These are phyloP conservation scores for Colossoma macropomum DNA, from an alignment of 2,113 vertebrate genomes.

Conservation along the genomic window DNA sequence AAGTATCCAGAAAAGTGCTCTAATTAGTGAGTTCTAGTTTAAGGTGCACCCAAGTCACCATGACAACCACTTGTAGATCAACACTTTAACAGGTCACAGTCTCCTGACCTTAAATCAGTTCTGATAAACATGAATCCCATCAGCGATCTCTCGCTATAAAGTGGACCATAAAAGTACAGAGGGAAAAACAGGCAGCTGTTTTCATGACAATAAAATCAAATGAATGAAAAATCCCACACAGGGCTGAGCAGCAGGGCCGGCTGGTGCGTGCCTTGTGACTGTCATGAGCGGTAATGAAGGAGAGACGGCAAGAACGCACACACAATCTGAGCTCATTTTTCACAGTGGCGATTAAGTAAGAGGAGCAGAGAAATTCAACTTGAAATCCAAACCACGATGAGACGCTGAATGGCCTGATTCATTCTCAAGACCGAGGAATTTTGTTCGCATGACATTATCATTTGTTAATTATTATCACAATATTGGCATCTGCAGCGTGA, in stretches of 20 bases:
- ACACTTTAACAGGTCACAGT: background rate
- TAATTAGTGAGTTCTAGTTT: too few relatives aligned
- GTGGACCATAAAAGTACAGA: background rate
- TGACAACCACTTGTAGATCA: too few relatives aligned
- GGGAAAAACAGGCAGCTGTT: constrained; percentile 52
- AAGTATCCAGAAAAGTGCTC: too few relatives aligned
- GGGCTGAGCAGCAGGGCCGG: constrained; percentile 37
- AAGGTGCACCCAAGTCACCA: too few relatives aligned
- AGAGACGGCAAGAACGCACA: constrained; percentile 20
- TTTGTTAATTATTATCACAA: background rate
- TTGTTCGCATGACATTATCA: background rate
- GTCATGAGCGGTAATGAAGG: constrained; percentile 65
- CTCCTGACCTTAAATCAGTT: too few relatives aligned
- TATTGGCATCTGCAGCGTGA: background rate
- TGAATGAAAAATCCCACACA: constrained; percentile 53
- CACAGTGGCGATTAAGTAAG: background rate
- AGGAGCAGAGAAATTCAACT: background rate
- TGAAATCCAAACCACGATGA: background rate
- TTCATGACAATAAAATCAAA: constrained; percentile 47
- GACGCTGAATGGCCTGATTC: background rate
- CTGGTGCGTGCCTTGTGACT: constrained; percentile 69
- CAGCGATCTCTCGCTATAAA: background rate
- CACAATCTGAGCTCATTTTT: constrained; percentile 8
- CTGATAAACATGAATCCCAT: too few relatives aligned
- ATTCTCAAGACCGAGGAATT: background rate